Evolutionary conservation across 2,888 invertebrate genomes (phyloP).

Genomic region (Galeopsomyia nigrocyanea): DNA sequence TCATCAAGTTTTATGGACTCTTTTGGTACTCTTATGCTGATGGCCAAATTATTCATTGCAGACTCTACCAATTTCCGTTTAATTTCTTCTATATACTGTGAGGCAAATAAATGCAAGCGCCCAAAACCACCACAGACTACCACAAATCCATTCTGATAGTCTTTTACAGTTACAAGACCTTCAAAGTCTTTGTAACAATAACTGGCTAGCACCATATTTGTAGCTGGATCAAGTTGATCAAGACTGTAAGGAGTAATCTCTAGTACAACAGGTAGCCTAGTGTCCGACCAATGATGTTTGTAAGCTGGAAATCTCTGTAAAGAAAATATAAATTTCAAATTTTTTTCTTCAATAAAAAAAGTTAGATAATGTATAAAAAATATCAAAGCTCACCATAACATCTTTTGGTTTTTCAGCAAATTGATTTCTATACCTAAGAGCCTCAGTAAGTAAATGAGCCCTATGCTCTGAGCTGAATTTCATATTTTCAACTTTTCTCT

Average conservation of each 20-base stretch:
- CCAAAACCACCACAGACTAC: constrained; percentile 93
- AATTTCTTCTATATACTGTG: constrained; percentile 87
- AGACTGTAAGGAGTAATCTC: constrained; percentile 94
- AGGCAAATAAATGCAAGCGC: constrained; percentile 90
- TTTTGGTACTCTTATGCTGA: constrained; percentile 85
- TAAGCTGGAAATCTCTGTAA: constrained; percentile 87
- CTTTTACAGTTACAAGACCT: constrained; percentile 84
- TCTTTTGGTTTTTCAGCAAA: constrained; percentile 88
- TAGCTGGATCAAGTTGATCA: constrained; percentile 91
- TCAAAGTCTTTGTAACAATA: constrained; percentile 91
- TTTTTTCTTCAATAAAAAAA: no score
- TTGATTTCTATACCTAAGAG: constrained; percentile 83
- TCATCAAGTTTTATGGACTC: constrained; percentile 88
- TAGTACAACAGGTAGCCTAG: constrained; percentile 86
- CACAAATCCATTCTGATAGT: constrained; percentile 93
- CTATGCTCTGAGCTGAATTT: constrained; percentile 97
- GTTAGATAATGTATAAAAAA: no score
- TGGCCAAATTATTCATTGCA: constrained; percentile 84
- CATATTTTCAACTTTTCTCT: constrained; percentile 93
- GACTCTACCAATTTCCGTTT: constrained; percentile 88
- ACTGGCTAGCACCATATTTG: constrained; percentile 84
- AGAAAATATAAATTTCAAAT: not conserved
- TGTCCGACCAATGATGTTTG: constrained; percentile 98
- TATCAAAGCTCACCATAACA: constrained; percentile 73
- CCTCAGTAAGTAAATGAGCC: constrained; percentile 91